Evolutionary conservation across 2,113 vertebrate species (phyloP).

Genomic region (Leptodactylus fuscus): DNA sequence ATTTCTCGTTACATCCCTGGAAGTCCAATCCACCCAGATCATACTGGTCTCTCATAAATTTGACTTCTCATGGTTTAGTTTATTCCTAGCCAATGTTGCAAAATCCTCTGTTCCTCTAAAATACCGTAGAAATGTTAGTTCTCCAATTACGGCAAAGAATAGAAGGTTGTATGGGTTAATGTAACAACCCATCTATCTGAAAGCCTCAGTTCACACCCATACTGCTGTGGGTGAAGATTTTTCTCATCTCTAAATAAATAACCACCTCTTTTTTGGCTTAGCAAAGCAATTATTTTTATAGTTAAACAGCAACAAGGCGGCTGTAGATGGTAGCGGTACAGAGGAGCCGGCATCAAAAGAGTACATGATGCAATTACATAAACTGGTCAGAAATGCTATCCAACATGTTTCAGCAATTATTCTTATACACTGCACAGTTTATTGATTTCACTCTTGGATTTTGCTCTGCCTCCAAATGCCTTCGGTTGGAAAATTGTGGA

Average conservation of each 20-base stretch:
- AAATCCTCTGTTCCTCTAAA: slow-evolving; percentile 33
- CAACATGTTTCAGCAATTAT: slow-evolving; percentile 58
- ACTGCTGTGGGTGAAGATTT: slow-evolving; percentile 53
- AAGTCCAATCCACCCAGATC: slow-evolving; percentile 8
- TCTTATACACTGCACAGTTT: slow-evolving; percentile 49
- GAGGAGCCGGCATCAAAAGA: slow-evolving; percentile 47
- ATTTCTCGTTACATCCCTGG: slow-evolving; percentile 1
- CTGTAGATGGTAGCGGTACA: slow-evolving; percentile 31
- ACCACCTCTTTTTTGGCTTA: slow-evolving; percentile 52
- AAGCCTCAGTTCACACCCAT: slow-evolving; percentile 36
- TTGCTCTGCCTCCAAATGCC: slow-evolving; percentile 34
- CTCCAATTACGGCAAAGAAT: slow-evolving; percentile 37
- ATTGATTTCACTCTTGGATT: slow-evolving; percentile 53
- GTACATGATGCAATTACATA: slow-evolving; percentile 57
- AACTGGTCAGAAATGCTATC: slow-evolving; percentile 50
- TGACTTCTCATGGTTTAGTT: slow-evolving; percentile 26
- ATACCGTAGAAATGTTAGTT: slow-evolving; percentile 40
- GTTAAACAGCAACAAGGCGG: slow-evolving; percentile 57
- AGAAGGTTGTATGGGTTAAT: slow-evolving; percentile 54
- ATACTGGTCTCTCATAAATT: slow-evolving; percentile 5
- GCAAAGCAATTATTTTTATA: slow-evolving; percentile 60
- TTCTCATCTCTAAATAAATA: slow-evolving; percentile 58
- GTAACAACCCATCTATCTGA: slow-evolving; percentile 55
- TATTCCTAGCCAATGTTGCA: slow-evolving; percentile 7
- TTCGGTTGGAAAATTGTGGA: slow-evolving; percentile 27